Evolutionary conservation across 2,888 invertebrate species (phyloP).

Genomic region (Bruchidius siliquastri): DNA sequence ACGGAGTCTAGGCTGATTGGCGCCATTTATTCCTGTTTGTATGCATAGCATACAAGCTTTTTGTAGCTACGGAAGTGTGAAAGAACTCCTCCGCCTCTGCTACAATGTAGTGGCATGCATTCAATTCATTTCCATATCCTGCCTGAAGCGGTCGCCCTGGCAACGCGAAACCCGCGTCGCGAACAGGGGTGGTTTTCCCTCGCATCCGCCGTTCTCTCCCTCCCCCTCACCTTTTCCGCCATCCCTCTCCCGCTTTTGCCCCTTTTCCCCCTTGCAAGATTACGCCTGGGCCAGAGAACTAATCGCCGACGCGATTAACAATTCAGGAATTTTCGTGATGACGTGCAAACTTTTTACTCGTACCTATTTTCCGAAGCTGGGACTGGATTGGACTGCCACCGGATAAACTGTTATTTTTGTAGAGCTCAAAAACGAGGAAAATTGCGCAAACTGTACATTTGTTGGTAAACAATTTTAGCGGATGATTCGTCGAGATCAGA

Average conservation of each 20-base stretch:
- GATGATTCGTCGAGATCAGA: too few species aligned
- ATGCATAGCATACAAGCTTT: too few species aligned
- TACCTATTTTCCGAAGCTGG: too few species aligned
- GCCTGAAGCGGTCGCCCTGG: neutral
- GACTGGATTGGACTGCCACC: too few species aligned
- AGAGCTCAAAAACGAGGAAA: too few species aligned
- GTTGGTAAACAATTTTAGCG: too few species aligned
- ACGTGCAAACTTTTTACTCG: too few species aligned
- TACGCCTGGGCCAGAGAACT: neutral
- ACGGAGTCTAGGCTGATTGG: too few species aligned
- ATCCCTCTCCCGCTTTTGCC: neutral
- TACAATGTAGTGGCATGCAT: neutral
- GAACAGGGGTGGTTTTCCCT: neutral
- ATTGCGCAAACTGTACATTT: too few species aligned
- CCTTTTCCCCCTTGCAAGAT: slow-evolving; percentile 14
- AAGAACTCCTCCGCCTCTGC: neutral
- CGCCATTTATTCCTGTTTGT: too few species aligned
- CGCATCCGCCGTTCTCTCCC: neutral
- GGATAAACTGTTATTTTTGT: too few species aligned
- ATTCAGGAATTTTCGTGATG: neutral
- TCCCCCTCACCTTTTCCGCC: neutral
- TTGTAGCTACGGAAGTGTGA: neutral
- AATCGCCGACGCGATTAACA: neutral
- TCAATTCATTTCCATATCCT: neutral
- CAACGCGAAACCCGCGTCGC: neutral